Evolutionary conservation across 2,888 invertebrate species (phyloP), one percentile per base, ranked within the genome.

Genomic region (Agonopterix arenella): DNA sequence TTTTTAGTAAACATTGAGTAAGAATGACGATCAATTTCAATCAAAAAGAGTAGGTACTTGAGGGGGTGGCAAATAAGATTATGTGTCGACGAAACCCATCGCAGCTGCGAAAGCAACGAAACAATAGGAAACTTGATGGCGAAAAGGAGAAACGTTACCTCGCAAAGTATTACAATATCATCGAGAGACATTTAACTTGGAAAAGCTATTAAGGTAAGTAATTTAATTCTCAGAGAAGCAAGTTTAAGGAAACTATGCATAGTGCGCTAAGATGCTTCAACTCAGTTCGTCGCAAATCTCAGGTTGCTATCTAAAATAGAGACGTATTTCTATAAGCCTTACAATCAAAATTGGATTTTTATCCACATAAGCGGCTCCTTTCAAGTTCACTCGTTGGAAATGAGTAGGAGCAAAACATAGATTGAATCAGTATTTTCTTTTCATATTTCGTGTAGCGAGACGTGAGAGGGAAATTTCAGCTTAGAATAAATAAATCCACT

Each of bases 141-240:
- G 56, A 69, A 69, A 70, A 63, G 64, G 65, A 60, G 59, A 62
- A 65, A 65, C 56, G 59, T 66, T 64, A 67, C 70, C 66, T 72
- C 65, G 61, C 60, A 61, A 66, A 70, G 69, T 73, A 69, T 69
- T 64, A 77, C 73, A 76, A 68, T 76, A 73, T 76, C 65, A 68
- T 58, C 53, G 54, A 57, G 55, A 70, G 62, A 72, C 68, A 70
- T 76, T 76, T 73, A 70, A 73, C 68, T 74, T 61, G 60, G 70
- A 68, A 76, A 80, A 75, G 77, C 77, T 76, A 76, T 84, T 78
- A 74, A 70, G 67, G 70, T 73, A 74, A 78, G 76, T 76, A 76
- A 80, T 80, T 80, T 75, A 80, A 81, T 82, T 77, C 71, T 59
- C 62, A 54, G 54, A 59, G 59, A 69, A 64, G 69, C 67, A 67